A percentile compares a stretch with the other conserved stretches of the same genome.
Evolutionary conservation across 2,113 vertebrate species (phyloP).

Genomic region (Saccopteryx bilineata): DNA sequence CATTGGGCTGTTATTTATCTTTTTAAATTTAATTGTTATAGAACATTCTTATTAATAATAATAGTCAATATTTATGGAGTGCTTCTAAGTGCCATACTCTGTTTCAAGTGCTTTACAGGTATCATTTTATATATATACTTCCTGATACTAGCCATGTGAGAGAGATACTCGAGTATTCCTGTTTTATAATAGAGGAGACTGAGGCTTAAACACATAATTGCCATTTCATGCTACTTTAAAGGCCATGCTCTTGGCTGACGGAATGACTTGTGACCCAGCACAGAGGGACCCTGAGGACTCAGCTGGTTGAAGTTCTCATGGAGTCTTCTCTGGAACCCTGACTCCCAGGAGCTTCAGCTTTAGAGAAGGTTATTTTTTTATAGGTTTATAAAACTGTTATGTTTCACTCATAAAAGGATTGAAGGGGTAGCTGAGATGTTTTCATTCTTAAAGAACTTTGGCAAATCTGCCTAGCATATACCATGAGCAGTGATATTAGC

Average conservation of each 20-base stretch:
- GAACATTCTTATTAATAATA: not conserved
- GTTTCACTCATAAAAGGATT: not conserved
- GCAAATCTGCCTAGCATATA: not conserved
- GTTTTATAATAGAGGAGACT: slow-evolving; percentile 9
- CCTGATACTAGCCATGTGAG: not conserved
- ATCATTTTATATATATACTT: not conserved
- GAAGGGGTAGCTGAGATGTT: not conserved
- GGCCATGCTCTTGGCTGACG: not conserved
- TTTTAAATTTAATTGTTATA: not conserved
- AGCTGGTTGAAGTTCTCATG: not conserved
- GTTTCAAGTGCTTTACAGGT: not conserved
- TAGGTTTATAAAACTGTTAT: not conserved
- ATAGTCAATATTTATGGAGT: not conserved
- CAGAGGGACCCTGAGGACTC: not conserved
- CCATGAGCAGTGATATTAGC: not conserved
- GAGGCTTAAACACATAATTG: not conserved
- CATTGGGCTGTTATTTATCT: not conserved
- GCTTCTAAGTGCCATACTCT: not conserved
- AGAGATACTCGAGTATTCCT: not conserved
- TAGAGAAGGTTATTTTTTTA: not conserved
- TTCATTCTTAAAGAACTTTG: slow-evolving; percentile 14
- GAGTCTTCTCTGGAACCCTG: not conserved
- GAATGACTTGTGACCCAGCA: not conserved
- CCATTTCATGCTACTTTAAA: not conserved
- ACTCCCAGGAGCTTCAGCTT: not conserved